Evolutionary conservation across 2,888 invertebrate genomes (phyloP).

Genomic region (Dasysyrphus tricinctus): DNA sequence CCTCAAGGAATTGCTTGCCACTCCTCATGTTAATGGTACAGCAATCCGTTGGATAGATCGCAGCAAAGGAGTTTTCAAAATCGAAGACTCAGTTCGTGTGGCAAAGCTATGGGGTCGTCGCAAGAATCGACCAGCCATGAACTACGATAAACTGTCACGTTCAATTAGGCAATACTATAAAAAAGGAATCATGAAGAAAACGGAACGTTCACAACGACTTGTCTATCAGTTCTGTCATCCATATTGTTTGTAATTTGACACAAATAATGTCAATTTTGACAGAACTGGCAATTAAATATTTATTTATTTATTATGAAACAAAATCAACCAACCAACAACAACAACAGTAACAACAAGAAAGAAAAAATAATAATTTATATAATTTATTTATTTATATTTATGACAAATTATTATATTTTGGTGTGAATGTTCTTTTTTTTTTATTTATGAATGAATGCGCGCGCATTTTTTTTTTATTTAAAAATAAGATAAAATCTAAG

Average conservation of each 20-base stretch:
- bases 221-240: conserved; percentile 99
- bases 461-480: conserved; percentile 45
- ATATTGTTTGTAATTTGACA: conserved; percentile 88
- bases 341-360: conserved; percentile 25
- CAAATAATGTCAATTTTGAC: neutral
- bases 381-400: conserved; percentile 76
- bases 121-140: conserved; percentile 99
- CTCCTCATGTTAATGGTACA: conserved; percentile 94
- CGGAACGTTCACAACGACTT: conserved; percentile 97
- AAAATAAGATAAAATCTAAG: conserved; percentile 38
- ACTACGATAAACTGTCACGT: conserved; percentile 99
- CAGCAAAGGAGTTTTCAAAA: conserved; percentile 97
- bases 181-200: conserved; percentile 99
- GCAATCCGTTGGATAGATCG: conserved; percentile 99
- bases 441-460: conserved; percentile 59
- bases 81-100: conserved; percentile 98
- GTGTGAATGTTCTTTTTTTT: conserved; percentile 53
- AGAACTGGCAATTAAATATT: conserved; percentile 62
- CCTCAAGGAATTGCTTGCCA: conserved; percentile 95
- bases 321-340: conserved; percentile 35
- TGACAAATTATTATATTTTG: conserved; percentile 35
- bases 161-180: conserved; percentile 99
- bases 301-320: conserved; percentile 70
- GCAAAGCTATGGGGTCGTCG: conserved; percentile 99
- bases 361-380: conserved; percentile 53